These are phyloP conservation scores for Orchestes rusci DNA, from an alignment of 2,888 invertebrate species.

Conservation along the genomic window DNA sequence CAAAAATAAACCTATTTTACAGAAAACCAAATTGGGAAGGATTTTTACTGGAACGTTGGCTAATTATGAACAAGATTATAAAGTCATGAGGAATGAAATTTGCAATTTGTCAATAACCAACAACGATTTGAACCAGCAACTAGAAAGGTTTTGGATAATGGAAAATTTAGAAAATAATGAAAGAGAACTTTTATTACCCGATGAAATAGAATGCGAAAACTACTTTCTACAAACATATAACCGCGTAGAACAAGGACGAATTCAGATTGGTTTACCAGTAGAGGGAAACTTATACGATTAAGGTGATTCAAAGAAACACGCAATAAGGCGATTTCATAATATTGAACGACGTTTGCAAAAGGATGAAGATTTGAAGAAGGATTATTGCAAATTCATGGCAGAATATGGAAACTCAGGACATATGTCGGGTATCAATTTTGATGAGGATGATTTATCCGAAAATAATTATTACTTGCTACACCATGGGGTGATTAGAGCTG, in stretches of 20 bases:
- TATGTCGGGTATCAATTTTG: neutral
- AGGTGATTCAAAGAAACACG: neutral
- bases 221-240: neutral
- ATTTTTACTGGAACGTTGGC: conserved; percentile 2
- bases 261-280: neutral
- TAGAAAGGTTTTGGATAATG: conserved; percentile 5
- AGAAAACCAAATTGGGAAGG: conserved; percentile 10
- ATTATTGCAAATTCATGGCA: neutral
- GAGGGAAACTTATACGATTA: neutral
- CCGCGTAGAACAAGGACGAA: neutral
- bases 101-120: conserved; percentile 4
- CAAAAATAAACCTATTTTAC: conserved; percentile 1
- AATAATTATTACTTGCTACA: conserved; percentile 15
- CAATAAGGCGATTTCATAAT: neutral
- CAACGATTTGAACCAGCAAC: conserved; percentile 2
- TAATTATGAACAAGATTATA: neutral
- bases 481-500: conserved; percentile 19
- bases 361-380: neutral
- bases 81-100: neutral
- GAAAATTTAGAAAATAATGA: conserved; percentile 1
- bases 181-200: neutral
- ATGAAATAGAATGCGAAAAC: neutral
- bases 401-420: conserved; percentile 3
- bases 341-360: neutral
- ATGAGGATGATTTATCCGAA: neutral